A percentile compares a stretch with the other conserved stretches of the same genome.
Evolutionary conservation across 2,888 invertebrate species (phyloP).

Genomic region (Xiphydria camelus): DNA sequence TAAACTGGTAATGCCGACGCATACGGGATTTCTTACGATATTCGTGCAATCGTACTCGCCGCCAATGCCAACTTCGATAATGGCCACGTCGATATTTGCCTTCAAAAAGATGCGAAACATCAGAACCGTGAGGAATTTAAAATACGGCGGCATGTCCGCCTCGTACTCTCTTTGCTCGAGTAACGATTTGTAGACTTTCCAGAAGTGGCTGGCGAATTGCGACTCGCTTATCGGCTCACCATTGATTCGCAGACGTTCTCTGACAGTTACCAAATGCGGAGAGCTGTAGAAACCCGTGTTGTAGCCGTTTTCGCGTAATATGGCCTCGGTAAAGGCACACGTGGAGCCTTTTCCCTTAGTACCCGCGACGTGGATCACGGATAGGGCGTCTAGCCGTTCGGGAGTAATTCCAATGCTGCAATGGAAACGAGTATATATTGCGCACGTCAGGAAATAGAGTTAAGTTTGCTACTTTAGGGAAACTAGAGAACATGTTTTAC

Average conservation of each 20-base stretch:
- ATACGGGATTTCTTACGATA: slow-evolving; percentile 79
- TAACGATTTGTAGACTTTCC: slow-evolving; percentile 74
- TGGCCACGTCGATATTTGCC: slow-evolving; percentile 87
- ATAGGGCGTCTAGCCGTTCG: slow-evolving; percentile 71
- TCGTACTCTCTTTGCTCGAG: slow-evolving; percentile 62
- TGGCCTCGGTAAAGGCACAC: slow-evolving; percentile 89
- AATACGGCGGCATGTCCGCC: slow-evolving; percentile 88
- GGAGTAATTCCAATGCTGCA: slow-evolving; percentile 67
- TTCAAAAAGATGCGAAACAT: slow-evolving; percentile 85
- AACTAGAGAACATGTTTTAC: slow-evolving; percentile 36
- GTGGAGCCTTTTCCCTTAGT: slow-evolving; percentile 99
- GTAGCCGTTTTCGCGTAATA: slow-evolving; percentile 80
- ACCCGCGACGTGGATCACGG: slow-evolving; percentile 93
- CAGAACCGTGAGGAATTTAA: slow-evolving; percentile 90
- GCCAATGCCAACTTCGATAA: slow-evolving; percentile 97
- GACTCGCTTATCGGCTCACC: slow-evolving; percentile 76
- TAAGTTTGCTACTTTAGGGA: not conserved
- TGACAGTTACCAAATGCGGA: slow-evolving; percentile 89
- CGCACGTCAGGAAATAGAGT: not conserved
- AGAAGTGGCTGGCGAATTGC: slow-evolving; percentile 80
- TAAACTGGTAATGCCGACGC: slow-evolving; percentile 88
- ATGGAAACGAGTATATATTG: slow-evolving; percentile 28
- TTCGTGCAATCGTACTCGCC: slow-evolving; percentile 95
- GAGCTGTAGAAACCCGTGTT: slow-evolving; percentile 95
- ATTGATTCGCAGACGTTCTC: slow-evolving; percentile 89